A percentile compares a stretch with the other conserved stretches of the same genome.
Conservation (phyloP, 2,888 invertebrate genomes). For the Yponomeuta sedellus region DNA sequence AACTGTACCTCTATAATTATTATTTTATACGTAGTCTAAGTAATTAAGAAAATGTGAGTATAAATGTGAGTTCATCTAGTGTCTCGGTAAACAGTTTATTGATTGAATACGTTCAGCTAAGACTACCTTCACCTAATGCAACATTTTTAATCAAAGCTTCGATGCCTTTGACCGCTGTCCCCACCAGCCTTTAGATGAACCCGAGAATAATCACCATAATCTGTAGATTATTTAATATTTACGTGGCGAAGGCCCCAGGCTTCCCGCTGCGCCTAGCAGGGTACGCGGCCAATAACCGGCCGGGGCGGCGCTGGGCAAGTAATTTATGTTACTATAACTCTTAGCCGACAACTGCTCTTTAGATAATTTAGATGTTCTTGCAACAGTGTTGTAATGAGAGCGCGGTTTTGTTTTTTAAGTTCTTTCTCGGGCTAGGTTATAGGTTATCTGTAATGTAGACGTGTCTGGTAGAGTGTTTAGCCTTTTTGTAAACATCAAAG, state of each 20-base stretch:
- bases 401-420: slow-evolving; percentile 32
- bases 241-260: background rate
- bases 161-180: too few relatives aligned
- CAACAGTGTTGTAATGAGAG: slow-evolving; percentile 74
- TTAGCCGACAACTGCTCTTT: slow-evolving; percentile 60
- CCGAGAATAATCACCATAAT: background rate
- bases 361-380: slow-evolving; percentile 72
- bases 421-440: background rate
- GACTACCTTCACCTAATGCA: too few relatives aligned
- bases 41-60: too few relatives aligned
- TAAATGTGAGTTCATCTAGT: too few relatives aligned
- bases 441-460: background rate
- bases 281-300: slow-evolving; percentile 36
- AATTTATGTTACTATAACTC: slow-evolving; percentile 74
- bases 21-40: too few relatives aligned
- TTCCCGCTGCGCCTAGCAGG: background rate
- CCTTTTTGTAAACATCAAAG: background rate
- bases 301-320: slow-evolving; percentile 50
- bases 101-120: too few relatives aligned
- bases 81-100: too few relatives aligned
- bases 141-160: too few relatives aligned
- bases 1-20: too few relatives aligned
- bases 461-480: background rate
- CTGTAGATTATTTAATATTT: slow-evolving; percentile 2
- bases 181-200: background rate